These are phyloP conservation scores for Lycaena phlaeas DNA, from an alignment of 2,888 invertebrate genomes.

Conservation along the genomic window DNA sequence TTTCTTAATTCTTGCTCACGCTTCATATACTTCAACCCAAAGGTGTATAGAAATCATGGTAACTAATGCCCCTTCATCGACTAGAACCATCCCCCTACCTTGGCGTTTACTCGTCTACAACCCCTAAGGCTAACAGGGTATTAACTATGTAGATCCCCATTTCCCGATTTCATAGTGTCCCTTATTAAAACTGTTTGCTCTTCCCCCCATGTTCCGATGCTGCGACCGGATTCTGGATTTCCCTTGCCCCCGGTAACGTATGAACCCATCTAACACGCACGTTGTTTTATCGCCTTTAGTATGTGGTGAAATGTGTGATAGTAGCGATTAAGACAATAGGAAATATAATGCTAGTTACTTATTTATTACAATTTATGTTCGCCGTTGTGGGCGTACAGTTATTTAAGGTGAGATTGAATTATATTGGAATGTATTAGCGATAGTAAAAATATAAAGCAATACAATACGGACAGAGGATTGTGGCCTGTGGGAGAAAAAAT, in stretches of 20 bases:
- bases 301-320: conserved; percentile 99
- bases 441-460: too few species aligned
- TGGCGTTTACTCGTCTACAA: conserved; percentile 45
- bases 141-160: conserved; percentile 4
- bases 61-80: conserved; percentile 35
- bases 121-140: conserved; percentile 13
- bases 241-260: conserved; percentile 57
- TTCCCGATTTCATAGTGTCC: conserved; percentile 17
- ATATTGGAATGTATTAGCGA: too few species aligned
- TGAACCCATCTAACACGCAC: conserved; percentile 46
- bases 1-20: too few species aligned
- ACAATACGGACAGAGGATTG: too few species aligned
- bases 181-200: conserved; percentile 59
- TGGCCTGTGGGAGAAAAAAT: too few species aligned
- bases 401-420: conserved; percentile 96
- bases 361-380: conserved; percentile 99
- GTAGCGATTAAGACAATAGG: conserved; percentile 99
- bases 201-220: conserved; percentile 64
- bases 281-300: conserved; percentile 71
- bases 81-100: conserved; percentile 62
- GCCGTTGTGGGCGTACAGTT: conserved; percentile 99
- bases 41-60: conserved; percentile 49
- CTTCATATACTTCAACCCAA: conserved; percentile 37
- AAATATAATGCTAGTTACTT: conserved; percentile 99
- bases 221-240: conserved; percentile 45